phyloP scores from a whole-genome alignment of 2,113 vertebrate genomes.

The Strix uralensis region DNA sequence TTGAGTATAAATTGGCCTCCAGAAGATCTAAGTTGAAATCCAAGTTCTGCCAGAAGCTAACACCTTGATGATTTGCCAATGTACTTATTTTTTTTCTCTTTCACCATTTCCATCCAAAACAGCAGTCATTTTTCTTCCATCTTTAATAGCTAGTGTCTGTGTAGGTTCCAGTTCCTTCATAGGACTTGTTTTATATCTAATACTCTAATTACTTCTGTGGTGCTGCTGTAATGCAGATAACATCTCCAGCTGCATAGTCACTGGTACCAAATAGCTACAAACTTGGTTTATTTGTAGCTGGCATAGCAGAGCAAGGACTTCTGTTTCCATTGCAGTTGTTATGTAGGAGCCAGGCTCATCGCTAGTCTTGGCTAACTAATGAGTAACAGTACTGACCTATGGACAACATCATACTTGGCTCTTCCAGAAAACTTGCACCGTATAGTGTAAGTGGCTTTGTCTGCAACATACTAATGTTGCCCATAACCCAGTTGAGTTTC shows the following conservation, averaged over 20 bases:
- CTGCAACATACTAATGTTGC: not conserved
- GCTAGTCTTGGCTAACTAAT: not conserved
- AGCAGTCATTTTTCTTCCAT: not conserved
- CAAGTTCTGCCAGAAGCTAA: not conserved
- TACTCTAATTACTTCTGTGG: not conserved
- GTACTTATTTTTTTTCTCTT: not conserved
- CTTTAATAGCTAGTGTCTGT: not conserved
- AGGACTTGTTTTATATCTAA: not conserved
- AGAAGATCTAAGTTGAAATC: not conserved
- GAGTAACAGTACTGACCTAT: not conserved
- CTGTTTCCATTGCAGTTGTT: not conserved
- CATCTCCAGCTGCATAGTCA: not conserved
- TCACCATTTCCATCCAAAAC: not conserved
- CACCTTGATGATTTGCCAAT: not conserved
- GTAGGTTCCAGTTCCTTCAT: not conserved
- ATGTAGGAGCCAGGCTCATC: not conserved
- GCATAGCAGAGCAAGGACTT: not conserved
- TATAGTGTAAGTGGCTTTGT: not conserved
- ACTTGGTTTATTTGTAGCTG: not conserved
- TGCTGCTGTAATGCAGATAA: not conserved
- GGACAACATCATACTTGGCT: not conserved
- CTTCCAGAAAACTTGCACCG: not conserved
- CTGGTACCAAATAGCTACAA: not conserved
- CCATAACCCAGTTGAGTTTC: not conserved
- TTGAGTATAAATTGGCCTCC: not conserved